phyloP scores from a whole-genome alignment of 2,888 invertebrate genomes.

The Tillus elongatus region DNA sequence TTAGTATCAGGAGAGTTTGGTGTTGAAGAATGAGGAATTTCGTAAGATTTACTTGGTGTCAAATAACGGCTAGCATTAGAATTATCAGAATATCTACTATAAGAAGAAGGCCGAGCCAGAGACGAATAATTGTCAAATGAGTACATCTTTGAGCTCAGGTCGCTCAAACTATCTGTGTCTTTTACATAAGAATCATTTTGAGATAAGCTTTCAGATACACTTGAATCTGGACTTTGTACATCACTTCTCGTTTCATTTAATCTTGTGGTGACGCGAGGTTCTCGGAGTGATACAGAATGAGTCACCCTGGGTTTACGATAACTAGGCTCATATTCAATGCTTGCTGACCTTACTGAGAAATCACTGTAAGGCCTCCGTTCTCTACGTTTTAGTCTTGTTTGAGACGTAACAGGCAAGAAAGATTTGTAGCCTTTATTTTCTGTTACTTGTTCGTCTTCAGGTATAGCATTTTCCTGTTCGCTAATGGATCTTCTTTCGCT shows the following conservation, averaged over 20 bases:
- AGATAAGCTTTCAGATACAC: conserved; percentile 33
- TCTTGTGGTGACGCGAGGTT: conserved; percentile 26
- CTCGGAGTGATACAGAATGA: conserved; percentile 28
- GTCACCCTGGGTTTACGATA: conserved; percentile 26
- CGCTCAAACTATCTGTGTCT: conserved; percentile 22
- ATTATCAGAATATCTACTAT: conserved; percentile 27
- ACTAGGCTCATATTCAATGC: conserved; percentile 27
- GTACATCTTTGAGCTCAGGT: conserved; percentile 14
- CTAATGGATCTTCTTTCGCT: not conserved
- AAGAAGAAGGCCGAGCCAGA: conserved; percentile 28
- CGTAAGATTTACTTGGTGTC: conserved; percentile 23
- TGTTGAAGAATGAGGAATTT: conserved; percentile 16
- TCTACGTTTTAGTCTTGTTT: conserved; percentile 14
- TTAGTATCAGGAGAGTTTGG: conserved; percentile 26
- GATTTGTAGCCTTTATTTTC: conserved; percentile 21
- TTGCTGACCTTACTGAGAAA: conserved; percentile 26
- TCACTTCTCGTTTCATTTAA: conserved; percentile 18
- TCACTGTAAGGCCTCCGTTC: conserved; percentile 24
- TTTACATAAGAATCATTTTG: conserved; percentile 22
- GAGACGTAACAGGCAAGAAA: conserved; percentile 30
- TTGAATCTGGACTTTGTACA: conserved; percentile 34
- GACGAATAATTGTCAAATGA: conserved; percentile 18
- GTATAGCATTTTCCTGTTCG: conserved; percentile 15
- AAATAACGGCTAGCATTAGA: conserved; percentile 20
- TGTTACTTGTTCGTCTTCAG: conserved; percentile 14